phyloP scores from a whole-genome alignment of 2,113 vertebrate species.

The Carassius gibelio region DNA sequence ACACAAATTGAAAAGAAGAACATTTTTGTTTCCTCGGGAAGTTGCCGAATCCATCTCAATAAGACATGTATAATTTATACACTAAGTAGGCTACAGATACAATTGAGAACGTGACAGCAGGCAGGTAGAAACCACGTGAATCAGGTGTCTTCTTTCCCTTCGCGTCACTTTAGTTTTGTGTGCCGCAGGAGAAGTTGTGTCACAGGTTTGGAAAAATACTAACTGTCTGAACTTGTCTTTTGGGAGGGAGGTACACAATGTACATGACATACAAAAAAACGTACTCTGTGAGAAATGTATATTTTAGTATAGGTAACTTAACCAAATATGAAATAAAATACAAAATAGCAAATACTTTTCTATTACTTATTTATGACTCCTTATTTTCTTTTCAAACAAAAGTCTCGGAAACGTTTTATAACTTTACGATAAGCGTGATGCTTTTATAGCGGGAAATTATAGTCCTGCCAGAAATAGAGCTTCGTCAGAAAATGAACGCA shows the following conservation, averaged over 20 bases:
- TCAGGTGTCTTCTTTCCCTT: slow-evolving; percentile 27
- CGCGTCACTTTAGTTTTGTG: not conserved
- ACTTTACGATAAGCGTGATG: not conserved
- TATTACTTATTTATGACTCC: not conserved
- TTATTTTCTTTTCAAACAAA: not conserved
- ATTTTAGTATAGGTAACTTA: not conserved
- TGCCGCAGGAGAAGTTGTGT: not conserved
- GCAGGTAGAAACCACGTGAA: slow-evolving; percentile 29
- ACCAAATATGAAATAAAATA: not conserved
- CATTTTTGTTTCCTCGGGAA: not conserved
- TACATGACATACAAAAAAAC: not conserved
- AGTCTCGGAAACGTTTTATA: not conserved
- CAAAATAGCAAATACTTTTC: not conserved
- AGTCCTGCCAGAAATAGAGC: not conserved
- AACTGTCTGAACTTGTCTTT: not conserved
- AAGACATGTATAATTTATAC: not conserved
- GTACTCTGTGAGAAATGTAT: not conserved
- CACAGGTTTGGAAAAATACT: not conserved
- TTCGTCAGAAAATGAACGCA: not conserved
- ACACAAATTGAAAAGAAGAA: not conserved
- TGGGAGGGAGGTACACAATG: not conserved
- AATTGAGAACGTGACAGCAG: slow-evolving; percentile 33
- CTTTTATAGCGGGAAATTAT: not conserved
- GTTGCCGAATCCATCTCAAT: not conserved
- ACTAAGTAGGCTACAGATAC: not conserved